A percentile compares a stretch with the other conserved stretches of the same genome.
Conservation (phyloP, 2,113 vertebrate genomes). For the Etheostoma cragini region DNA sequence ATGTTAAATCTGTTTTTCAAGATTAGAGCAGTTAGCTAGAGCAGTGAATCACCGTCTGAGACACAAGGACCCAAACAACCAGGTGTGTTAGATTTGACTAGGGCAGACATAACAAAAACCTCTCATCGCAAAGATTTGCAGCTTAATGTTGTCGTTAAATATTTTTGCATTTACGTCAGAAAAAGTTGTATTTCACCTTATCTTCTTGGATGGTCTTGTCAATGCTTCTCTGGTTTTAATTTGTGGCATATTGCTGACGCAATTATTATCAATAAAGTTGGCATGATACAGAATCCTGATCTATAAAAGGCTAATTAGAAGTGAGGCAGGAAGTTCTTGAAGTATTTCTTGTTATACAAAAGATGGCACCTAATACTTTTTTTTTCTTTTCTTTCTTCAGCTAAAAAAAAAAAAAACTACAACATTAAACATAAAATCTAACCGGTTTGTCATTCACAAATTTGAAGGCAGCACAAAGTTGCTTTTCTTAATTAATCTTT, state of each 20-base stretch:
- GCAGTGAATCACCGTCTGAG: conserved; percentile 34
- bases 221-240: conserved; percentile 59
- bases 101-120: conserved; percentile 54
- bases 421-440: neutral
- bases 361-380: neutral
- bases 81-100: conserved; percentile 62
- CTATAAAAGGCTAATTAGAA: conserved; percentile 46
- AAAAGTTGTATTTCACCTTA: conserved; percentile 40
- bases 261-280: conserved; percentile 17
- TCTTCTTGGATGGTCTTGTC: conserved; percentile 34
- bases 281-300: conserved; percentile 33
- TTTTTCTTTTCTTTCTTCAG: neutral
- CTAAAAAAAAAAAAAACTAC: neutral
- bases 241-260: conserved; percentile 35
- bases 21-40: neutral
- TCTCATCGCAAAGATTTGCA: conserved; percentile 46
- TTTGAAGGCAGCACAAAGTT: neutral
- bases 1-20: conserved; percentile 15
- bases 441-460: neutral
- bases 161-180: conserved; percentile 41
- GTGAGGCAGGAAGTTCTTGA: conserved; percentile 43
- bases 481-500: conserved; percentile 1
- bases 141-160: conserved; percentile 52
- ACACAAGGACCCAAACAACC: conserved; percentile 28
- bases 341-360: conserved; percentile 5